phyloP scores from a whole-genome alignment of 2,797 vertebrate genomes.

The Cephalopachus bancanus region DNA sequence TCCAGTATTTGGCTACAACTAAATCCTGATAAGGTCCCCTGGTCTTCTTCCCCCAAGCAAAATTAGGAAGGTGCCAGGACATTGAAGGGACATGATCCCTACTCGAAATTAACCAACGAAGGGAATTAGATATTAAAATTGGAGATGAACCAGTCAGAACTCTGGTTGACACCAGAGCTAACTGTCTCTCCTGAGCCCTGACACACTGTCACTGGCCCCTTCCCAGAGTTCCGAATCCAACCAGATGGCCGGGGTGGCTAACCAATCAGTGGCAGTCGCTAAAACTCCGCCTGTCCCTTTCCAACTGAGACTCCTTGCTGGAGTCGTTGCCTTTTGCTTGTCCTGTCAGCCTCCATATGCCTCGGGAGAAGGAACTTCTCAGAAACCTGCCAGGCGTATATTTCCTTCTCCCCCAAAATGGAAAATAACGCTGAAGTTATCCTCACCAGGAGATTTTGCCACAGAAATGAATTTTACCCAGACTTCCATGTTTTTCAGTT shows the following conservation, averaged over 20 bases:
- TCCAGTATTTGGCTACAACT: neutral
- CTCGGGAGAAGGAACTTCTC: neutral
- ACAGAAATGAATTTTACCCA: neutral
- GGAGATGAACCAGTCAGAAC: neutral
- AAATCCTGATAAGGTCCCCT: neutral
- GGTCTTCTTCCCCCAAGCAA: neutral
- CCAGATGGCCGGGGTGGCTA: neutral
- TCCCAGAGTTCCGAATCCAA: neutral
- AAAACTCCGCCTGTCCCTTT: neutral
- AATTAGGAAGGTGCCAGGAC: neutral
- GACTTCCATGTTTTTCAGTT: neutral
- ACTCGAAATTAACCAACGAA: neutral
- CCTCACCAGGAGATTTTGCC: neutral
- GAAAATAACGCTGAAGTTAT: neutral
- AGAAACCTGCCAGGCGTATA: neutral
- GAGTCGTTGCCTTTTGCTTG: neutral
- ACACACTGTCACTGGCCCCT: neutral
- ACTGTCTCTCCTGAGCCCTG: neutral
- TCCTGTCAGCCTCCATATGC: neutral
- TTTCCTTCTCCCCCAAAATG: neutral
- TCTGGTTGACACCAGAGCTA: neutral
- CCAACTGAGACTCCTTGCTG: neutral
- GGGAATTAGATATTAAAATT: neutral
- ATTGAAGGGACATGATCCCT: neutral
- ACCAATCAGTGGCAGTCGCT: neutral